Base-by-base conservation (phyloP, 2,797 vertebrate genomes). In the Halcyon leucocephala region DNA sequence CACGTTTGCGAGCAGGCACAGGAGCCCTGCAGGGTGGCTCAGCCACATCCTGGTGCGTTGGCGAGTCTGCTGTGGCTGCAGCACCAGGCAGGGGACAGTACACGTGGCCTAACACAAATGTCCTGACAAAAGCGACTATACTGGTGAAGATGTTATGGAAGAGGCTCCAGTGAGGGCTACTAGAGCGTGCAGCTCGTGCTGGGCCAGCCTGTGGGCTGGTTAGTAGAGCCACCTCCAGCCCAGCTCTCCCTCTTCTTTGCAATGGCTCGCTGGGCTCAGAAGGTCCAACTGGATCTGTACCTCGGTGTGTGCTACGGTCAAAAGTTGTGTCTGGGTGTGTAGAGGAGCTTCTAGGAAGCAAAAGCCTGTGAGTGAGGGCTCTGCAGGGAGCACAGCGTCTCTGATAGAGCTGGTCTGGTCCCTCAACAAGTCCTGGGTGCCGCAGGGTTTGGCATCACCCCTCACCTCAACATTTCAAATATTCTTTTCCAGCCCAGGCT, bases 281-380 rank as follows among this genome's bases (percentile, higher is more conserved):
- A 42, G 8, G 4, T n/a, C 14, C 49, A 46, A 6, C 31, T 14
- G 19, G 19, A 10, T 2, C 0, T 3, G 25, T 4, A 14, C 44
- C 8, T 13, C 3, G 2, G 28, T 5, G 35, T 11, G 2, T 3
- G 49, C 37, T 52, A 8, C 51, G 10, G 4, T 8, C 39, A 6
- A 9, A 6, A 5, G 19, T 31, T 55, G 18, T 12, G n/a, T 62
- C n/a, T 80, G 49, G 10, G 29, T 44, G n/a, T 16, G 2, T 1
- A 24, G 21, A 3, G 37, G 4, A 80, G 15, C 5, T 22, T 20
- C 51, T 26, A 60, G 16, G 21, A 16, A n/a, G 22, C 0, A 1
- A 26, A 74, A 71, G 13, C 20, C 51, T 0, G 0, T 3, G 42
- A 7, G 2, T 19, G 22, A 35, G 33, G 72, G 22, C 1, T 35